Evolutionary conservation across 2,797 vertebrate genomes (phyloP).

Genomic region (Oryzias sinensis): DNA sequence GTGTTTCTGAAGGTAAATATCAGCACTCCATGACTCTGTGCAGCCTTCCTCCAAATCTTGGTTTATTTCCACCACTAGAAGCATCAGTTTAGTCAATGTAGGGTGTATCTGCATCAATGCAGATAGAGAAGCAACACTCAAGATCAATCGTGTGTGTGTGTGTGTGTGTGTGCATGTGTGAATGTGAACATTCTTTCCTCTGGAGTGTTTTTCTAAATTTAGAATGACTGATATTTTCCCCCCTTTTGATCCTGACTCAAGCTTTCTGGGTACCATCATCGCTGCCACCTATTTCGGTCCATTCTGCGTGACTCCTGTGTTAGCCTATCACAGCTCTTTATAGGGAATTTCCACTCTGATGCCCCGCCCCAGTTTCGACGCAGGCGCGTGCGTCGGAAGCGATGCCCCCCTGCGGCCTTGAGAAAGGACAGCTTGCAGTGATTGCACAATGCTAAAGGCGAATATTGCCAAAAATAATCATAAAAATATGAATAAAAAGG

Average conservation of each 20-base stretch:
- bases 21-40: constrained; percentile 28
- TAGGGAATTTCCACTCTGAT: constrained; percentile 79
- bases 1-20: constrained; percentile 64
- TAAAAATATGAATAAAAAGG: background rate
- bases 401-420: constrained; percentile 66
- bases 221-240: constrained; percentile 12
- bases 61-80: constrained; percentile 6
- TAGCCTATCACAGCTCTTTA: constrained; percentile 69
- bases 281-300: constrained; percentile 20
- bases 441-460: constrained; percentile 36
- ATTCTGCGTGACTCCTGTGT: constrained; percentile 37
- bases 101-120: constrained; percentile 15
- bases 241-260: constrained; percentile 25
- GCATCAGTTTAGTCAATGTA: constrained; percentile 18
- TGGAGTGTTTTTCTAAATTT: constrained; percentile 16
- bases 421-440: constrained; percentile 61
- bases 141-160: background rate
- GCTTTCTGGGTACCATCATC: constrained; percentile 26
- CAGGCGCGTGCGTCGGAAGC: constrained; percentile 61
- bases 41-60: constrained; percentile 22
- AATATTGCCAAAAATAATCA: constrained; percentile 11
- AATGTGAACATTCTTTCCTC: constrained; percentile 6
- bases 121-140: constrained; percentile 8
- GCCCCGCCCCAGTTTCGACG: constrained; percentile 77
- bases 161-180: constrained; percentile 2